Conservation (phyloP, 1,140 invertebrate species). For the Chelonus insularis region DNA sequence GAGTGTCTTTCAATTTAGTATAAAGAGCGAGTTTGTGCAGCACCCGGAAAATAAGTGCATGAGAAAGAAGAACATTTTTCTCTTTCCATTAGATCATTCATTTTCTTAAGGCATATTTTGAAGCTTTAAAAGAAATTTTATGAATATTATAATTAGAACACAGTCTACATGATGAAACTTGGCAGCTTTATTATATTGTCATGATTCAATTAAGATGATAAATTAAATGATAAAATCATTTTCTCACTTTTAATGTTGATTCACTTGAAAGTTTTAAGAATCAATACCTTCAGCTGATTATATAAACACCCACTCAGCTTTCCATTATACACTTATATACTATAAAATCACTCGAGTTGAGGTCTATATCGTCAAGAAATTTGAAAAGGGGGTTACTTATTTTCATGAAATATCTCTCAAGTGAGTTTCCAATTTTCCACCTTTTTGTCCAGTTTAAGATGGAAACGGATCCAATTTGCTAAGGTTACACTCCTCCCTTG, state of each 20-base stretch:
- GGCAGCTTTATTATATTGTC: too few species aligned
- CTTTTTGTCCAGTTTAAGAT: conserved; percentile 23
- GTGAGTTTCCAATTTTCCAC: conserved; percentile 24
- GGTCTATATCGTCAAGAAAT: background rate
- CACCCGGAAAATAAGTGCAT: conserved; percentile 26
- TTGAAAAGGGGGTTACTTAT: background rate
- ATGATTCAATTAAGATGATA: too few species aligned
- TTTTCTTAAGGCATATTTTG: background rate
- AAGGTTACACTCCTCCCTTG: conserved; percentile 17
- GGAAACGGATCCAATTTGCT: conserved; percentile 26
- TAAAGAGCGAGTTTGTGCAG: conserved; percentile 25
- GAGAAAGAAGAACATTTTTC: background rate
- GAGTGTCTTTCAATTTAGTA: conserved; percentile 24
- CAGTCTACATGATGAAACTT: background rate
- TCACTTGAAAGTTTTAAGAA: too few species aligned
- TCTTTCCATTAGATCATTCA: background rate
- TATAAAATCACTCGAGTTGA: background rate
- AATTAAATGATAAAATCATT: too few species aligned
- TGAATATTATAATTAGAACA: conserved; percentile 16
- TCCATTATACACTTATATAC: background rate
- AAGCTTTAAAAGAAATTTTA: background rate
- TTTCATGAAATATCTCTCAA: conserved; percentile 10
- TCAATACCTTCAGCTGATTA: background rate
- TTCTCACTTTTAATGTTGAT: too few species aligned
- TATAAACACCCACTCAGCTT: background rate